phyloP scores from a whole-genome alignment of 2,113 vertebrate species.

The Cathartes aura region DNA sequence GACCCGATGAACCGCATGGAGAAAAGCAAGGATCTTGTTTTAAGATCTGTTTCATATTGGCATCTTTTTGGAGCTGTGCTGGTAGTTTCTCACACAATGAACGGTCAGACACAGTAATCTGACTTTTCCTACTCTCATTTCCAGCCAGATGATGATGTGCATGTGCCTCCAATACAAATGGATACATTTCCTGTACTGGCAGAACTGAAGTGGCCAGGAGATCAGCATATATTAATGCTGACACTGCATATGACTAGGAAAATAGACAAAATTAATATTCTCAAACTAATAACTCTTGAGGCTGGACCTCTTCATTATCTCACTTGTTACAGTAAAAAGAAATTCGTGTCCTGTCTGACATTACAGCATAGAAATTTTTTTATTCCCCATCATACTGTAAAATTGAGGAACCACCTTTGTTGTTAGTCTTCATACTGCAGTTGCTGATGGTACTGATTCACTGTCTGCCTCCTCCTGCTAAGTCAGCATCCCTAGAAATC shows the following conservation, averaged over 20 bases:
- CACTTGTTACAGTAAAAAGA: background rate
- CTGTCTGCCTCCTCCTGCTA: background rate
- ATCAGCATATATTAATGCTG: background rate
- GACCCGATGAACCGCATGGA: background rate
- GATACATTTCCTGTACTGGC: background rate
- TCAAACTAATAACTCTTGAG: background rate
- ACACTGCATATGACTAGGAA: background rate
- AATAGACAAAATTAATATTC: slow-evolving; percentile 20
- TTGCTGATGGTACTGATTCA: background rate
- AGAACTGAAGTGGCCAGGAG: background rate
- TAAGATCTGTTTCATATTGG: background rate
- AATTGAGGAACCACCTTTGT: background rate
- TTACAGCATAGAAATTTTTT: background rate
- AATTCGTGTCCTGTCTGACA: background rate
- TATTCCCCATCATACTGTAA: background rate
- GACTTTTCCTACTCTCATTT: background rate
- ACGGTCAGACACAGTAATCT: background rate
- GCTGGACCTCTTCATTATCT: background rate
- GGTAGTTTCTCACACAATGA: background rate
- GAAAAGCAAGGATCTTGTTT: background rate
- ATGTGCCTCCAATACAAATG: background rate
- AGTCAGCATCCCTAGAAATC: background rate
- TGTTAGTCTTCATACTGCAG: background rate
- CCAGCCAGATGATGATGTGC: background rate
- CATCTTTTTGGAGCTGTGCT: background rate